Percentiles rank a stretch among this genome's conserved stretches.
These are phyloP conservation scores for Trachelus iudaicus DNA, from an alignment of 2,888 invertebrate genomes.

Conservation along the genomic window DNA sequence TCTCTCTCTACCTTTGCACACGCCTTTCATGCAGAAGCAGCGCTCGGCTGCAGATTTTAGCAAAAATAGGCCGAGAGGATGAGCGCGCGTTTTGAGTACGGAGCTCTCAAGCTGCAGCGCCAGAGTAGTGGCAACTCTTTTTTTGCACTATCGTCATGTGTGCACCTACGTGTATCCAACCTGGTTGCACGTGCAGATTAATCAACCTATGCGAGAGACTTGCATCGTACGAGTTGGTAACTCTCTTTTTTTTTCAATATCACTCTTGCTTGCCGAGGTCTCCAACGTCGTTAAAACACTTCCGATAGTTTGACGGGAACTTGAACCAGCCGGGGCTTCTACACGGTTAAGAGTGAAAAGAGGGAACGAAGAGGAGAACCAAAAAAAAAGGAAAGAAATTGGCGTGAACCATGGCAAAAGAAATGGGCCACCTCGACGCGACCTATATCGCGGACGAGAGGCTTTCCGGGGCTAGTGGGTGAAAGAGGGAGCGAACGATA, in stretches of 20 bases:
- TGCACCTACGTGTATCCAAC: background rate
- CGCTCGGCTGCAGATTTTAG: conserved; percentile 32
- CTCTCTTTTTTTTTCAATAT: background rate
- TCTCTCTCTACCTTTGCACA: conserved; percentile 16
- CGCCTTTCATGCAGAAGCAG: conserved; percentile 29
- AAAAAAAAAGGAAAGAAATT: background rate
- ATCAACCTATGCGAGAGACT: background rate
- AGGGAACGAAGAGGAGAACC: background rate
- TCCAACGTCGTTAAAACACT: background rate
- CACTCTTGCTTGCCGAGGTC: background rate
- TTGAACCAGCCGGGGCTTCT: background rate
- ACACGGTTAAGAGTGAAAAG: background rate
- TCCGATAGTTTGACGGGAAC: background rate
- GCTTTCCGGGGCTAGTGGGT: background rate
- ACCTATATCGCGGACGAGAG: background rate
- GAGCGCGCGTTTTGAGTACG: conserved; percentile 1
- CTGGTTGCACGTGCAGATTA: background rate
- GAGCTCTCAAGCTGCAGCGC: conserved; percentile 18
- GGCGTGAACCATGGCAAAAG: background rate
- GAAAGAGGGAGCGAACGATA: background rate
- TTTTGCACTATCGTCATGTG: conserved; percentile 14
- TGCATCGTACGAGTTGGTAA: background rate
- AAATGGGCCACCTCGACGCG: background rate
- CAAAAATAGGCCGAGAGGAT: conserved; percentile 43
- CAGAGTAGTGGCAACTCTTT: conserved; percentile 28